Evolutionary conservation across 1,140 invertebrate genomes (phyloP).

Genomic region (Armadillidium nasatum): DNA sequence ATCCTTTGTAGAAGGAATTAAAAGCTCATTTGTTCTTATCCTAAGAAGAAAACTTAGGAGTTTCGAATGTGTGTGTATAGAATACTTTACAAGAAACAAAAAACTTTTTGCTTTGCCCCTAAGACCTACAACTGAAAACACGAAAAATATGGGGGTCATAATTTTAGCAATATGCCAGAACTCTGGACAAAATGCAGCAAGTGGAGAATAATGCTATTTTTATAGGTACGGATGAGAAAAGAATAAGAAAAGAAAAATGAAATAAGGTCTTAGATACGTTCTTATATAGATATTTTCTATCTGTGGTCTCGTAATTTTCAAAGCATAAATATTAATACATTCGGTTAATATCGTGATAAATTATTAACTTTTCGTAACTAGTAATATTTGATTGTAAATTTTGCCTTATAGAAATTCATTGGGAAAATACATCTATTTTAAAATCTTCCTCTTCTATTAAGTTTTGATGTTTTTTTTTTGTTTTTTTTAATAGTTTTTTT

Average conservation of each 20-base stretch:
- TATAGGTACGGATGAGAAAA: background rate
- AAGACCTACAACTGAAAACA: background rate
- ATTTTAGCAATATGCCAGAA: background rate
- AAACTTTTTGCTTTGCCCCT: background rate
- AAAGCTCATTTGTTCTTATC: conserved; percentile 5
- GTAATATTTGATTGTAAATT: no score
- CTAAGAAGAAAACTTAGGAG: background rate
- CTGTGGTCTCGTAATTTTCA: background rate
- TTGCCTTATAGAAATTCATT: no score
- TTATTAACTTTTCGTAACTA: no score
- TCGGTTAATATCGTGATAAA: no score
- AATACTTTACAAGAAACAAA: background rate
- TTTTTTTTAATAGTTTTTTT: no score
- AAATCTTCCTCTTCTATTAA: no score
- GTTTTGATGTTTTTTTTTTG: no score
- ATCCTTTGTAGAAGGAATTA: conserved; percentile 7
- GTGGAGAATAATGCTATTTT: background rate
- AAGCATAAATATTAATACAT: background rate
- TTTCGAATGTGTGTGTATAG: no score
- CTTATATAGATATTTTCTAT: background rate
- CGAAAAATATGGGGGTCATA: background rate
- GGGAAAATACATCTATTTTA: no score
- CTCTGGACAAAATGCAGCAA: background rate
- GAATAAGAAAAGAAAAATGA: background rate
- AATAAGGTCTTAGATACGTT: background rate